phyloP scores from a whole-genome alignment of 2,797 vertebrate species.

The Semaprochilodus insignis region DNA sequence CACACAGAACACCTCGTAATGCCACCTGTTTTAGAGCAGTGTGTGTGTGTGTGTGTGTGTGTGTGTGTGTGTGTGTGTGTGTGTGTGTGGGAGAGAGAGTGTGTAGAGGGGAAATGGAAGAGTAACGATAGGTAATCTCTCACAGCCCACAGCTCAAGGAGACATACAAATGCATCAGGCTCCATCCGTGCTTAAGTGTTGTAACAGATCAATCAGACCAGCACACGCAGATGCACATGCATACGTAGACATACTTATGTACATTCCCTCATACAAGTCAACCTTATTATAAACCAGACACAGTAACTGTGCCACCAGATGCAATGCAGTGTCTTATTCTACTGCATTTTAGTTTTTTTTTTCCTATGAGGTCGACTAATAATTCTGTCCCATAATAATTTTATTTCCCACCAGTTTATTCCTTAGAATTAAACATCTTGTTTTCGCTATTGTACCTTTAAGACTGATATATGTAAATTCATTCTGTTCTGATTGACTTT shows the following conservation, averaged over 20 bases:
- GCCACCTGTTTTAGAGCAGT: neutral
- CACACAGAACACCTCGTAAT: neutral
- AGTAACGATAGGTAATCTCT: conserved; percentile 26
- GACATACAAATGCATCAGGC: conserved; percentile 24
- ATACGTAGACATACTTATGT: conserved; percentile 2
- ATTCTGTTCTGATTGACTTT: no score
- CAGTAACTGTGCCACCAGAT: no score
- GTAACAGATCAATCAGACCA: neutral
- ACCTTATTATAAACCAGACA: neutral
- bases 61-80: neutral
- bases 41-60: neutral
- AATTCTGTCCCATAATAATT: no score
- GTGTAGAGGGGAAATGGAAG: neutral
- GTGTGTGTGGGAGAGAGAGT: neutral
- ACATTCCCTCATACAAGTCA: neutral
- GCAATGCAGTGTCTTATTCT: no score
- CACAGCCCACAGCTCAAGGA: conserved; percentile 24
- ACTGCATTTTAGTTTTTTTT: no score
- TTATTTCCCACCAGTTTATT: no score
- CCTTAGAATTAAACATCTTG: no score
- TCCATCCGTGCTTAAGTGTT: conserved; percentile 13
- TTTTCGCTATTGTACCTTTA: no score
- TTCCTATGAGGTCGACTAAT: no score
- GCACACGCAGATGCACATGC: neutral
- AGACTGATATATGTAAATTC: no score